Evolutionary conservation across 2,888 invertebrate genomes (phyloP), one percentile per base, ranked within the genome.

Genomic region (Lobophora halterata): DNA sequence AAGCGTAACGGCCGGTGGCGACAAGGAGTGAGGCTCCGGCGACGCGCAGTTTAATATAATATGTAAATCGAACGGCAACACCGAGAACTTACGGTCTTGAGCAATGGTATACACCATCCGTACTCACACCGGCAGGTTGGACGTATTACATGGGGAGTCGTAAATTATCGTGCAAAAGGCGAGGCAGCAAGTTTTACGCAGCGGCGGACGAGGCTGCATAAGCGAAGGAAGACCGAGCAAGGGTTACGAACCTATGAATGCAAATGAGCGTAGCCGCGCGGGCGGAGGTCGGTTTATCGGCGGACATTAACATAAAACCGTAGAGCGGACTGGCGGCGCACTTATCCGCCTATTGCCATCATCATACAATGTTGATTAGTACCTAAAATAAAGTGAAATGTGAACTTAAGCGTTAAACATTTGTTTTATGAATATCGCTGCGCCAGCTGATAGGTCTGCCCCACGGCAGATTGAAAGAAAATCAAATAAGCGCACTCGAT

Each of bases 211-310:
- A 70, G 76, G 67, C 71, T 72, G 73, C 76, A 67, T 65, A 65
- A 71, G 71, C 73, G 66, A 62, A 67, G 66, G 71, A 72, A 68
- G 70, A 70, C 64, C 75, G 74, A 73, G 78, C 76, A 81, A 82
- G 85, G 86, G 85, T 87, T 86, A 82, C 79, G 79, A 79, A 83
- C 82, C 86, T 79, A 86, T 87, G 86, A 86, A 87, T 87, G 86
- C 85, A 87, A 86, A 87, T 86, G 83, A 86, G 82, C 71, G 69
- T 61, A 71, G 63, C 68, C 64, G 69, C 73, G 70, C 73, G 67
- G 71, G 65, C 64, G 67, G 70, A 70, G 75, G 71, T 67, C 77
- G 79, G 75, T 79, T 81, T 83, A 85, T 83, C 78, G 83, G 68
- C 55, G 57, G 67, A 57, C 72, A 85, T 86, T 86, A 83, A 79